Percentiles rank a stretch among this genome's conserved stretches.
Evolutionary conservation across 2,888 invertebrate species (phyloP).

Genomic region (Drosophila paramelanica): DNA sequence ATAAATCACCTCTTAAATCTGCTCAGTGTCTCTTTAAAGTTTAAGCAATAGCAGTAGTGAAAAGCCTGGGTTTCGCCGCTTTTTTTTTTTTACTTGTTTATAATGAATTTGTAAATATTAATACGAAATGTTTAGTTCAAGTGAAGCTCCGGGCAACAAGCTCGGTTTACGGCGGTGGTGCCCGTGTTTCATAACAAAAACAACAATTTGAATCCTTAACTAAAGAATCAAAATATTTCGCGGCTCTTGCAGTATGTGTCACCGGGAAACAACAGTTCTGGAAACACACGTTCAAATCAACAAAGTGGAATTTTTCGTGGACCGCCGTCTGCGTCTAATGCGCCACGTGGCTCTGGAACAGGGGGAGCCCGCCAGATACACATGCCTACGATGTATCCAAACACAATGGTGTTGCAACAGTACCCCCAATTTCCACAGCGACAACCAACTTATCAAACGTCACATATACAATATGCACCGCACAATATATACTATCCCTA

Average conservation of each 20-base stretch:
- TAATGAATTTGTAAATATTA: too few relatives aligned
- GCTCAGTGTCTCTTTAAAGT: too few relatives aligned
- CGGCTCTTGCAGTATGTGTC: constrained; percentile 75
- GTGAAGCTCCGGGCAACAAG: too few relatives aligned
- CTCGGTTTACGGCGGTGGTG: too few relatives aligned
- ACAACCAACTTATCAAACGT: constrained; percentile 75
- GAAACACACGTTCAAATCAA: constrained; percentile 77
- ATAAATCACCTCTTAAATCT: too few relatives aligned
- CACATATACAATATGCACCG: constrained; percentile 75
- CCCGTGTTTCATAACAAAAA: too few relatives aligned
- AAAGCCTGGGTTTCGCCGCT: too few relatives aligned
- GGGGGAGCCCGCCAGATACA: constrained; percentile 73
- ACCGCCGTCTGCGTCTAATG: constrained; percentile 72
- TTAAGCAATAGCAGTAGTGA: too few relatives aligned
- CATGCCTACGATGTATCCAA: constrained; percentile 79
- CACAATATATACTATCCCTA: constrained; percentile 68
- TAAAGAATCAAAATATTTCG: constrained; percentile 1
- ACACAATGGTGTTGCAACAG: constrained; percentile 74
- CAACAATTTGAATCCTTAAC: too few relatives aligned
- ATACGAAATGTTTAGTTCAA: too few relatives aligned
- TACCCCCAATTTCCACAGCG: constrained; percentile 75
- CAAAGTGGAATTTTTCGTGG: constrained; percentile 80
- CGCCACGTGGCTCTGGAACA: constrained; percentile 46
- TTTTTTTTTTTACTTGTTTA: too few relatives aligned
- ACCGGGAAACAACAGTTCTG: constrained; percentile 77